phyloP scores from a whole-genome alignment of 2,888 invertebrate genomes.

The Aquatica leii region DNA sequence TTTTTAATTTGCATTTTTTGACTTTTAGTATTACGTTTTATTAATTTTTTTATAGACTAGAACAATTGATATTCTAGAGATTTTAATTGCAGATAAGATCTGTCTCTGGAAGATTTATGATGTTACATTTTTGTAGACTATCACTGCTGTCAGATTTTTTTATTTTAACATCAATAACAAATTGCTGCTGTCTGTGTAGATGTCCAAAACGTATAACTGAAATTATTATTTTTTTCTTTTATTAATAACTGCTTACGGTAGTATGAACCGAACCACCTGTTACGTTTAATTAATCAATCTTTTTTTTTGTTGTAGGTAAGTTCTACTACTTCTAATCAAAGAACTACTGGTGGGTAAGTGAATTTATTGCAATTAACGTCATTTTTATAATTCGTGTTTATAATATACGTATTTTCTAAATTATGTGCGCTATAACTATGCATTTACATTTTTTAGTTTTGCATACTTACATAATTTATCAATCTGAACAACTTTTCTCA shows the following conservation, averaged over 20 bases:
- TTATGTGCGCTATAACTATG: too few relatives aligned
- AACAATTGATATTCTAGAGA: constrained; percentile 12
- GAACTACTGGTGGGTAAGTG: too few relatives aligned
- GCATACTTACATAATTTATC: too few relatives aligned
- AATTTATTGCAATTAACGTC: too few relatives aligned
- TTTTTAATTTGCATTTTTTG: constrained; percentile 10
- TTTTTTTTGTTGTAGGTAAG: constrained; percentile 5
- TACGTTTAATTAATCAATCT: background rate
- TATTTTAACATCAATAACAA: constrained; percentile 10
- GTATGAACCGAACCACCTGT: too few relatives aligned
- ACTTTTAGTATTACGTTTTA: background rate
- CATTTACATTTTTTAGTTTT: too few relatives aligned
- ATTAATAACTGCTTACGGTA: too few relatives aligned
- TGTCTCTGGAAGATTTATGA: constrained; percentile 17
- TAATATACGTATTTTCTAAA: too few relatives aligned
- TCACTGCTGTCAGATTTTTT: constrained; percentile 13
- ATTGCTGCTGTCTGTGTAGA: background rate
- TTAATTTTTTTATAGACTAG: constrained; percentile 1
- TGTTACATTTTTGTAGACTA: constrained; percentile 23
- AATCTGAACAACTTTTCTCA: too few relatives aligned
- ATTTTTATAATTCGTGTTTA: too few relatives aligned
- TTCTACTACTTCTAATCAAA: background rate
- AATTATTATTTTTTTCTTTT: too few relatives aligned
- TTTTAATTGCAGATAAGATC: constrained; percentile 11
- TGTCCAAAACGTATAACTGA: too few relatives aligned